Evolutionary conservation across 2,797 vertebrate genomes (phyloP).

Genomic region (Dendrocincla tyrannina): DNA sequence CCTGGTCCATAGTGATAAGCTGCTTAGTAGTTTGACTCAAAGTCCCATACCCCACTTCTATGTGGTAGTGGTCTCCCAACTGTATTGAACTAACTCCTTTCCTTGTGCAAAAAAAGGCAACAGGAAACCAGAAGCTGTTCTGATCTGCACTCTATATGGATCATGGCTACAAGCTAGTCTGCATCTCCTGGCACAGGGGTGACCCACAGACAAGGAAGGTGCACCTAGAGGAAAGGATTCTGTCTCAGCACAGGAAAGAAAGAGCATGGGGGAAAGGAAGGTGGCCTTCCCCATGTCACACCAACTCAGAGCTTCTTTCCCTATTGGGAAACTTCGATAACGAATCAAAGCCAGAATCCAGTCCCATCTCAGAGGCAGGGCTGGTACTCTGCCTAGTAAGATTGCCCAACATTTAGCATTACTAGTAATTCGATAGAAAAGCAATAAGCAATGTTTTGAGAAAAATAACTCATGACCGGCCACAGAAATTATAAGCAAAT

Average conservation of each 20-base stretch:
- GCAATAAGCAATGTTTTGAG: neutral
- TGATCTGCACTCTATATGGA: neutral
- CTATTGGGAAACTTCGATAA: neutral
- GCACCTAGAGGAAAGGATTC: neutral
- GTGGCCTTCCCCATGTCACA: neutral
- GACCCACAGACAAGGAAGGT: neutral
- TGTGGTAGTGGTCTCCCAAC: neutral
- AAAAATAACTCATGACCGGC: neutral
- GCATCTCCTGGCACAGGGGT: neutral
- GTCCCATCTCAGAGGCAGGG: neutral
- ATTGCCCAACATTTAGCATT: neutral
- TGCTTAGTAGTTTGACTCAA: neutral
- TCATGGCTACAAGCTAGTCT: neutral
- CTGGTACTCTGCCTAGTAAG: neutral
- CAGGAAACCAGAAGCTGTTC: neutral
- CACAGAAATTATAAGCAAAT: neutral
- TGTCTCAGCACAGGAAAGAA: neutral
- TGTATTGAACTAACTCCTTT: neutral
- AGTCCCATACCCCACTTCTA: neutral
- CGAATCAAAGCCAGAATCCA: neutral
- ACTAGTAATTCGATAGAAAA: neutral
- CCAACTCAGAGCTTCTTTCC: neutral
- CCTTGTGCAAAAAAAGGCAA: neutral
- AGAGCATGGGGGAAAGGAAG: neutral
- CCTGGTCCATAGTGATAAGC: neutral